These are phyloP conservation scores for Lagodon rhomboides DNA, from an alignment of 2,797 vertebrate genomes.

Conservation along the genomic window DNA sequence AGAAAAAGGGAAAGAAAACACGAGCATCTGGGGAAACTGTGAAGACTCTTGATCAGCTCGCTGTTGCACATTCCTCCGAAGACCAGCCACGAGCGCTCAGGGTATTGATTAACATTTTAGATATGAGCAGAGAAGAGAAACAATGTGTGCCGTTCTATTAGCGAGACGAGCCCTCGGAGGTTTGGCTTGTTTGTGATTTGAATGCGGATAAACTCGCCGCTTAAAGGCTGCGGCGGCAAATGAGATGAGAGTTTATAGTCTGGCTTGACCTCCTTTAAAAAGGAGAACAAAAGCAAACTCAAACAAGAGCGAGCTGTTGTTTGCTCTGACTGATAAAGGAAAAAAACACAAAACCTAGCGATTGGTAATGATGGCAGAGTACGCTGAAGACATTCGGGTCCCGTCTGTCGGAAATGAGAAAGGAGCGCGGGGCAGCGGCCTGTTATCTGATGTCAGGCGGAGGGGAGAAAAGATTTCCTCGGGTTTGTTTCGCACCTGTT, in stretches of 20 bases:
- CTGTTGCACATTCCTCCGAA: constrained; percentile 52
- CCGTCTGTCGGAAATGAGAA: constrained; percentile 6
- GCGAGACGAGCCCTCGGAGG: constrained; percentile 39
- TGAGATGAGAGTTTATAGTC: constrained; percentile 14
- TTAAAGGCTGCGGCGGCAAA: constrained; percentile 42
- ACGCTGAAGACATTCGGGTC: constrained; percentile 29
- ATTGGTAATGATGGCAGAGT: constrained; percentile 20
- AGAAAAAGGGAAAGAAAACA: no score
- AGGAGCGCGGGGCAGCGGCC: constrained; percentile 4
- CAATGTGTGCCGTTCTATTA: constrained; percentile 48
- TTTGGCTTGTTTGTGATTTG: constrained; percentile 60
- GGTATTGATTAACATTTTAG: constrained; percentile 74
- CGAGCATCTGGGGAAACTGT: constrained; percentile 7
- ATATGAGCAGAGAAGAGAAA: constrained; percentile 50
- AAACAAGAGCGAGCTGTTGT: constrained; percentile 27
- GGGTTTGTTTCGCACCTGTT: constrained; percentile 48
- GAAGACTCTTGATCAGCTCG: constrained; percentile 34
- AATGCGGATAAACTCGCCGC: constrained; percentile 45
- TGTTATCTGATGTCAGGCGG: constrained; percentile 39
- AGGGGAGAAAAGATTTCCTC: constrained; percentile 33
- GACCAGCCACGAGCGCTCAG: constrained; percentile 34
- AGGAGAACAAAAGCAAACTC: constrained; percentile 47
- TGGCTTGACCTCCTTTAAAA: constrained; percentile 45
- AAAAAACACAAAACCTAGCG: not conserved
- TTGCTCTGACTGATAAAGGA: constrained; percentile 41